These are phyloP conservation scores for Paracanthobrama guichenoti DNA, from an alignment of 2,113 vertebrate genomes.

Conservation along the genomic window DNA sequence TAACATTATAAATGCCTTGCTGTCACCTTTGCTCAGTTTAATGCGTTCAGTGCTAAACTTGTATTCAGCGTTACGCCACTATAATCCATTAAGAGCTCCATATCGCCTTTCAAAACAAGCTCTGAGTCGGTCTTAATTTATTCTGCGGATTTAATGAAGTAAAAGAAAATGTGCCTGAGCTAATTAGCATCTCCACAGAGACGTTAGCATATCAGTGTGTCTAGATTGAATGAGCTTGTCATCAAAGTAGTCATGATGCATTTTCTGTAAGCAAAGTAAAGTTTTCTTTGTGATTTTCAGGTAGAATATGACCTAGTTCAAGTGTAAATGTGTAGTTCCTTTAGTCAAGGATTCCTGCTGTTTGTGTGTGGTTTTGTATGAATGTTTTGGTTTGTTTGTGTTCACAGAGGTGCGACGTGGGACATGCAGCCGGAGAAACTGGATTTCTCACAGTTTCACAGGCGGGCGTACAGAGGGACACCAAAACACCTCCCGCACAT, in stretches of 20 bases:
- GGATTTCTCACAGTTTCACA: slow-evolving; percentile 93
- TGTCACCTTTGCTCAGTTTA: neutral
- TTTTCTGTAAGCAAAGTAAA: neutral
- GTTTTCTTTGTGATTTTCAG: neutral
- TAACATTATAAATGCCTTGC: neutral
- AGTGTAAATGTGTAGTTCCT: neutral
- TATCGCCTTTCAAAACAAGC: neutral
- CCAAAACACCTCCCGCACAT: slow-evolving; percentile 92
- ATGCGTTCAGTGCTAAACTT: neutral
- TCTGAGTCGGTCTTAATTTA: neutral
- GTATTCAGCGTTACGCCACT: neutral
- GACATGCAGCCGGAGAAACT: slow-evolving; percentile 96
- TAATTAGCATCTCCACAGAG: neutral
- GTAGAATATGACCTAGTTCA: neutral
- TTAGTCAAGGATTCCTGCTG: neutral
- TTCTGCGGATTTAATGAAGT: neutral
- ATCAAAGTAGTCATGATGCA: neutral
- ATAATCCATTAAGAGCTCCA: neutral
- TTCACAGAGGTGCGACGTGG: slow-evolving; percentile 88
- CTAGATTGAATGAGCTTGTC: too few species aligned
- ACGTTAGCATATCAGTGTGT: neutral
- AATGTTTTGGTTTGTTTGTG: slow-evolving; percentile 1
- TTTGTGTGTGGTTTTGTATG: neutral
- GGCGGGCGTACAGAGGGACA: slow-evolving; percentile 80
- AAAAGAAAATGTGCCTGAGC: neutral